These are phyloP conservation scores for Ligdia adustata DNA, from an alignment of 2,888 invertebrate genomes.

Conservation along the genomic window DNA sequence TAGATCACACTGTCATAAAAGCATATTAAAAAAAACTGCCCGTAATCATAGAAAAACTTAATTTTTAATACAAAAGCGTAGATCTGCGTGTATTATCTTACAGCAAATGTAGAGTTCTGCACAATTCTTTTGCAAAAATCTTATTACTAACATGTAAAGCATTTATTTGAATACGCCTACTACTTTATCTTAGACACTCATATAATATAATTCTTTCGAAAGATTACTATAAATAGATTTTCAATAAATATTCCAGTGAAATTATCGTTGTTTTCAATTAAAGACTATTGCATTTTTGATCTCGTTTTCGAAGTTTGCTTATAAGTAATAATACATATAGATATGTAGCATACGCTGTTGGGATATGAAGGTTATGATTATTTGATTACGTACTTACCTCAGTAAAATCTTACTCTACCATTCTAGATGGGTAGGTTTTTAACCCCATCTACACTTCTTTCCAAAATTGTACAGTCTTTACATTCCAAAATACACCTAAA, in stretches of 20 bases:
- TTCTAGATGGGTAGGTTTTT: conserved; percentile 1
- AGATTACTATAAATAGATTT: background rate
- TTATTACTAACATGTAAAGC: conserved; percentile 19
- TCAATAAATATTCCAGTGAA: conserved; percentile 2
- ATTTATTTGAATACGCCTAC: conserved; percentile 7
- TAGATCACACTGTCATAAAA: background rate
- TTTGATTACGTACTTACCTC: background rate
- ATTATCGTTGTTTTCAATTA: background rate
- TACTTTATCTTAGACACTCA: conserved; percentile 4
- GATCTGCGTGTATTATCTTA: too few species aligned
- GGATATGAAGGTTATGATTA: conserved; percentile 1
- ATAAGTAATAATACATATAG: background rate
- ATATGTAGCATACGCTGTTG: conserved; percentile 3
- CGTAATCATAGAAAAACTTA: too few species aligned
- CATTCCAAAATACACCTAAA: conserved; percentile 9
- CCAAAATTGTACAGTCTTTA: conserved; percentile 12
- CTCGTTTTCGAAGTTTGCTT: too few species aligned
- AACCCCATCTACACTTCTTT: conserved; percentile 5
- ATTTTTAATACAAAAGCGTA: too few species aligned
- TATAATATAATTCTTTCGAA: background rate
- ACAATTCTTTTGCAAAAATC: background rate
- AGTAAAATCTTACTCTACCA: conserved; percentile 2
- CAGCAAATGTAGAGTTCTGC: background rate
- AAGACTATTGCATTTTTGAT: background rate
- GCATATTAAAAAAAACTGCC: too few species aligned